Evolutionary conservation across 1,140 invertebrate genomes (phyloP), one percentile per base, ranked within the genome.

Genomic region (Limonius californicus): DNA sequence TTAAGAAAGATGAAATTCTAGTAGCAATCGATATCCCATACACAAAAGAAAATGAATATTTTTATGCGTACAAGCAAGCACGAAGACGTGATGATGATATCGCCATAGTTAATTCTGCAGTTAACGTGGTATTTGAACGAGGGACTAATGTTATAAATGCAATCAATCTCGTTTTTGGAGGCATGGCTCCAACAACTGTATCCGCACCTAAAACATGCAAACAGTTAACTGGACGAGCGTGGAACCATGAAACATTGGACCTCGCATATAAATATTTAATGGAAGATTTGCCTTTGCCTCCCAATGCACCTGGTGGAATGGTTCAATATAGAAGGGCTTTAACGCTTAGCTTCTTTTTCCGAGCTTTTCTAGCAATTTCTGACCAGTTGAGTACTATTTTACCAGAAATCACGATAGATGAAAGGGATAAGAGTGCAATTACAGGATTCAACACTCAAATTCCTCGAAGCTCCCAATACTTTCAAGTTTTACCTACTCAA

Each of bases 1-100:
- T 96, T 9, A 72, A 82, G 39, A 78, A 85, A 0, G 84, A 92
- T 65, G 95, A 98, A 81, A 78, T 97, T 50, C 79, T 97, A 42
- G 69, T 90, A 15, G 87, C 87, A 0, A 85, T 97, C 27, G 80
- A 84, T 47, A 81, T 86, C 61, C 83, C 82, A 57, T 85, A 80
- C 65, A 82, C 81, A 12, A 72, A 75, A 11, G 68, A 86, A 77
- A 81, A 87, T 73, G 90, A 97, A 78, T 88, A 87, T 76, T 88
- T 97, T 71, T 82, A 87, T 66, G 92, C 91, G 12, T 97, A 91
- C 71, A 98, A 98, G 77, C 95, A 98, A 84, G 88, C 95, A 0
- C 89, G 89, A 71, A 80, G 96, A 59, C 80, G 90, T 67, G 95
- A 97, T 67, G 94, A 98, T 77, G 96, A 98, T 75, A 97, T 97